Base-by-base conservation (phyloP, 2,888 invertebrate genomes). In the Pseudanteris insignis region DNA sequence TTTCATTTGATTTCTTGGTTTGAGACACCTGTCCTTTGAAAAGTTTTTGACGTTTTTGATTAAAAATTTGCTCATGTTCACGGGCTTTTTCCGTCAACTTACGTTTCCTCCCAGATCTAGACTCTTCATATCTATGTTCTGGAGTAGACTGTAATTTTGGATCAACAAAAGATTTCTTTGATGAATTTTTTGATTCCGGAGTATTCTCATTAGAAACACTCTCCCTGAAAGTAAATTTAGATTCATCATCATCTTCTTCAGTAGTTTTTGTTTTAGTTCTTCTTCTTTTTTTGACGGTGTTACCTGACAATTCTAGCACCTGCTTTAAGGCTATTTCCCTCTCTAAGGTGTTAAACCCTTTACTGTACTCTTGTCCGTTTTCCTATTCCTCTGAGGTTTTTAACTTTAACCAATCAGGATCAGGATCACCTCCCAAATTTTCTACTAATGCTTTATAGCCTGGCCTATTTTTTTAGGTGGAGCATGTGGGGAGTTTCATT, bases 261-360 rank as follows among this genome's bases (percentile, higher is more conserved):
- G 6, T 5, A 12, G 7, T 37, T 9, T 41, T 38, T 4, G 12
- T 36, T 9, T 47, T 55, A 6, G 41, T 48, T 30, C 38, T 40
- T 14, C 40, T 62, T 48, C 21, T 59, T 18, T 71, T 77, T 29
- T 74, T 78, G 2, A 55, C 15, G 0, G 74, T 51, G 10, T 67
- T 58, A 9, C 67, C 66, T 1, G 84, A 83, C 12, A 84, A 70
- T 64, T 84, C 84, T 25, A 81, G 76, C 2, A 86, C 77, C 66
- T 86, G 86, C 65, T 85, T 84, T 34, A 86, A 68, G 1, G 86
- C 86, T 11, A 85, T 76, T 72, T 85, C 83, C 12, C 83, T 76
- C 70, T 85, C 85, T 18, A 81, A 66, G 10, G 80, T 72, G 5
- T 82, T 81, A 61, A 81, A 79, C 15, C 81, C 69, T 67, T 81